These are phyloP conservation scores for Drosophila bunnanda DNA, from an alignment of 2,888 invertebrate genomes.

Conservation along the genomic window DNA sequence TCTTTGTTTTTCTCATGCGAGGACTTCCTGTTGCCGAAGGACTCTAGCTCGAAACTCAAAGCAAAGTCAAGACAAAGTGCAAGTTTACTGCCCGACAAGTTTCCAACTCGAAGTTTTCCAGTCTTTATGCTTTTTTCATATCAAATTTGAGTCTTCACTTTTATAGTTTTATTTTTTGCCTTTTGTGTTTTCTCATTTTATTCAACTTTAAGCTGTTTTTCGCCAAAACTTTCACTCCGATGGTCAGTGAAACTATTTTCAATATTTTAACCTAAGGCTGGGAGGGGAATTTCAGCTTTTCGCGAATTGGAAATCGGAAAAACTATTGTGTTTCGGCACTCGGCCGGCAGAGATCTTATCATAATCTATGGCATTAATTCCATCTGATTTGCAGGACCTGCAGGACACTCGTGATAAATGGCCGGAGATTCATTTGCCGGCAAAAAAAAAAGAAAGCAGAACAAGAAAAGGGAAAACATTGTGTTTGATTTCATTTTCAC, in stretches of 20 bases:
- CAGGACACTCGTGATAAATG: conserved; percentile 21
- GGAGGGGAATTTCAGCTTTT: not conserved
- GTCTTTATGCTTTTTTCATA: conserved; percentile 31
- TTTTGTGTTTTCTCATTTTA: conserved; percentile 4
- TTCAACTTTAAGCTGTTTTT: conserved; percentile 33
- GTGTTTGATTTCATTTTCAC: conserved; percentile 19
- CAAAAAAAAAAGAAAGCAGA: not conserved
- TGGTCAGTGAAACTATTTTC: conserved; percentile 5
- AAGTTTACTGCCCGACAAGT: conserved; percentile 41
- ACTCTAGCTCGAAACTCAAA: not conserved
- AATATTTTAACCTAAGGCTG: not conserved
- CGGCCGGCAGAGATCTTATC: conserved; percentile 6
- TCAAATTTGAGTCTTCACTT: conserved; percentile 13
- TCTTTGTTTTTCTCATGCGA: not conserved
- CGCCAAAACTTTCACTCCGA: conserved; percentile 6
- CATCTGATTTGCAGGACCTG: conserved; percentile 8
- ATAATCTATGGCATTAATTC: conserved; percentile 17
- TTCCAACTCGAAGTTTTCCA: conserved; percentile 23
- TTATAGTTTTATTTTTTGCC: not conserved
- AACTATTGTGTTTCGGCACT: conserved; percentile 11
- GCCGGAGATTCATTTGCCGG: conserved; percentile 10
- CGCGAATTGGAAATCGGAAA: no score
- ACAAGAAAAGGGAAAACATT: conserved; percentile 5
- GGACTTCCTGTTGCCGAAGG: conserved; percentile 11
- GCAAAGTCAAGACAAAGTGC: conserved; percentile 31